A percentile compares a stretch with the other conserved stretches of the same genome.
These are phyloP conservation scores for Cottoperca gobio DNA, from an alignment of 2,797 vertebrate species.

Conservation along the genomic window DNA sequence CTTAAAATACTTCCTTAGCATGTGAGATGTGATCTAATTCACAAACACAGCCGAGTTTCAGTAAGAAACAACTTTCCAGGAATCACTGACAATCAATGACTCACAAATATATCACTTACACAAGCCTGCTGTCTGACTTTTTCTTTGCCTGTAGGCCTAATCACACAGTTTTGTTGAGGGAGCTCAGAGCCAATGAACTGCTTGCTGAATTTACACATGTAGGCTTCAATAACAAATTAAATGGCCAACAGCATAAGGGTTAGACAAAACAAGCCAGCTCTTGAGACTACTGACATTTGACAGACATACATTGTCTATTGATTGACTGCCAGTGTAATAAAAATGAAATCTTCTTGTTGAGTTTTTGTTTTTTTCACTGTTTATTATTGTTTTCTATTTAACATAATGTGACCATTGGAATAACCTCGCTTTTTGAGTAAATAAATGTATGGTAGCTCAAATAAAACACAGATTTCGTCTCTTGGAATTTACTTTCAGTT, in stretches of 20 bases:
- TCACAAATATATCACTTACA: constrained; percentile 6
- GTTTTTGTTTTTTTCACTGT: background rate
- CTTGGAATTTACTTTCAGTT: background rate
- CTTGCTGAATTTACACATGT: background rate
- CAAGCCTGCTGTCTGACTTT: constrained; percentile 20
- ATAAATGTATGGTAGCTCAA: background rate
- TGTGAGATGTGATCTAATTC: constrained; percentile 24
- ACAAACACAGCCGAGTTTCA: constrained; percentile 5
- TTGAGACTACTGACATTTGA: background rate
- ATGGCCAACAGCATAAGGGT: background rate
- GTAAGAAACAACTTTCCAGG: constrained; percentile 1
- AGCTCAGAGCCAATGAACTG: background rate
- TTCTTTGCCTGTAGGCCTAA: background rate
- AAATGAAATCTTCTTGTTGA: background rate
- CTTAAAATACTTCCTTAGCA: background rate
- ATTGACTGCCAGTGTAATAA: background rate
- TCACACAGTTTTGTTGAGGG: constrained; percentile 11
- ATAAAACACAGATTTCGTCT: background rate
- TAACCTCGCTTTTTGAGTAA: background rate
- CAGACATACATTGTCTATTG: background rate
- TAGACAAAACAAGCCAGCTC: constrained; percentile 4
- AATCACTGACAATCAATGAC: constrained; percentile 18
- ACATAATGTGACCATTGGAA: background rate
- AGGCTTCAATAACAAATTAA: background rate
- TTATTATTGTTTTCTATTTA: background rate